Evolutionary conservation across 2,888 invertebrate genomes (phyloP), one percentile per base, ranked within the genome.

Genomic region (Alcis repandata): DNA sequence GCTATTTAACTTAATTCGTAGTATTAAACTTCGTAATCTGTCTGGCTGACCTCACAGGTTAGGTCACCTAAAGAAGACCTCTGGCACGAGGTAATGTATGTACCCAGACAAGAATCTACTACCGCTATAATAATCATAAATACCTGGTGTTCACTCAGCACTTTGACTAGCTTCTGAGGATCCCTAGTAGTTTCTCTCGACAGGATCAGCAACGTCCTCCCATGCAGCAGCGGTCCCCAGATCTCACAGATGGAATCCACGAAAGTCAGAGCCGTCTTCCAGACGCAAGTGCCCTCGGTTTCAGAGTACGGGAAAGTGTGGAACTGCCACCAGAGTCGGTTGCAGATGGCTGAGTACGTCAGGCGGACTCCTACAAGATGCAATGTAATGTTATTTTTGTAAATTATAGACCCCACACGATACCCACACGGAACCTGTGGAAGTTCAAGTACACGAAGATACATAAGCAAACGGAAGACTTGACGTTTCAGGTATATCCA

Each of bases 241-340:
- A 98, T 95, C 92, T 98, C 98, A 1, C 96, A 95, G 9, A 98
- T 96, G 0, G 98, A 97, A 84, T 98, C 98, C 3, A 98, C 98
- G 82, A 98, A 98, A 0, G 98, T 98, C 17, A 98, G 89, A 0
- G 98, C 97, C 0, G 98, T 98, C 89, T 98, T 98, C 91, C 98
- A 98, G 0, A 97, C 96, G 76, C 97, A 97, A 3, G 94, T 94
- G 9, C 94, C 93, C 79, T 97, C 97, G 0, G 94, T 93, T 0
- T 90, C 78, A 0, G 94, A 88, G 86, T 95, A 98, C 0, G 98
- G 98, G 80, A 98, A 96, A 0, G 94, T 94, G 15, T 95, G 94
- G 95, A 98, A 98, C 85, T 98, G 98, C 97, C 98, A 98, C 84
- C 95, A 95, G 17, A 98, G 93, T 0, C 98, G 95, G 84, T 98